phyloP scores from a whole-genome alignment of 2,888 invertebrate genomes.

The Lasioglossum leucozonium region DNA sequence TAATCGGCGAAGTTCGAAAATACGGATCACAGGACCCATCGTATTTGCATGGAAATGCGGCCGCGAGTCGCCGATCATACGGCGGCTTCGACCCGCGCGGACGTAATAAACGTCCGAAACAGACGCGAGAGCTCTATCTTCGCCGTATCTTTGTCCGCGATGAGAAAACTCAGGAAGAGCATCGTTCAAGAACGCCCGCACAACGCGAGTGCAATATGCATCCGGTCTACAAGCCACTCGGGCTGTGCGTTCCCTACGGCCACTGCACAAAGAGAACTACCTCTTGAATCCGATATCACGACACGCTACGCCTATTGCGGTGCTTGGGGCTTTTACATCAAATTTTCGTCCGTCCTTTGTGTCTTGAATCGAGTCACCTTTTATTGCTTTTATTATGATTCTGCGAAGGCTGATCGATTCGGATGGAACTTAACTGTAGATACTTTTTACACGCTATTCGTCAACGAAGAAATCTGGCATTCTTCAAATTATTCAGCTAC shows the following conservation, averaged over 20 bases:
- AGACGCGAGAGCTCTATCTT: constrained; percentile 26
- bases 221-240: constrained; percentile 8
- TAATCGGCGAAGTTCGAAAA: neutral
- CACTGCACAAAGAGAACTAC: neutral
- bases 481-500: neutral
- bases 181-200: constrained; percentile 69
- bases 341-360: neutral
- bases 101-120: constrained; percentile 59
- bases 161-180: constrained; percentile 60
- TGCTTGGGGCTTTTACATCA: neutral
- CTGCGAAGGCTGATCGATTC: too few relatives aligned
- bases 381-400: too few relatives aligned
- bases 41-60: constrained; percentile 47
- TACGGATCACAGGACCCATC: constrained; percentile 5
- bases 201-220: constrained; percentile 25
- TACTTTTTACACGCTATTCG: too few relatives aligned
- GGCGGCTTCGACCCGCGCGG: neutral
- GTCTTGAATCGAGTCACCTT: neutral
- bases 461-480: neutral
- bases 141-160: constrained; percentile 48
- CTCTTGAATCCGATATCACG: constrained; percentile 18
- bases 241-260: constrained; percentile 9
- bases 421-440: too few relatives aligned
- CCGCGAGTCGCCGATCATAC: constrained; percentile 1
- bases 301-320: neutral